Conservation (phyloP, 2,888 invertebrate genomes). For the Ectemnius lituratus region DNA sequence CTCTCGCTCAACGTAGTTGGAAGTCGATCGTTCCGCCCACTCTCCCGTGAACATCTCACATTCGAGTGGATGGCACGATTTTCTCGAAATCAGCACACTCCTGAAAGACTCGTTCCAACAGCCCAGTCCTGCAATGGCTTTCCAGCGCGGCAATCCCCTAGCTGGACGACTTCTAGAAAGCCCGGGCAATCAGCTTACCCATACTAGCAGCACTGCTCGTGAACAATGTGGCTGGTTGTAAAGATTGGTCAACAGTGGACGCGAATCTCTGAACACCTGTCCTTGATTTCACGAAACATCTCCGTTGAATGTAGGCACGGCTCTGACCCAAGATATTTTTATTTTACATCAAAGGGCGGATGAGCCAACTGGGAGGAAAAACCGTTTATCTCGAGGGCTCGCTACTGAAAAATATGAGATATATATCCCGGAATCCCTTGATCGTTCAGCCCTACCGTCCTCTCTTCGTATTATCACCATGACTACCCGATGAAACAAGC, state of each 20-base stretch:
- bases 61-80: slow-evolving; percentile 26
- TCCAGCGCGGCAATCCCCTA: too few species aligned
- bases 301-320: too few species aligned
- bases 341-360: slow-evolving; percentile 9
- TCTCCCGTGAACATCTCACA: slow-evolving; percentile 33
- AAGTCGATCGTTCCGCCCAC: slow-evolving; percentile 50
- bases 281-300: too few species aligned
- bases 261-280: too few species aligned
- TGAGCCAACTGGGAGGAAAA: slow-evolving; percentile 15
- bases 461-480: slow-evolving; percentile 56
- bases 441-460: slow-evolving; percentile 32
- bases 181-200: too few species aligned
- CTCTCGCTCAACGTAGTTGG: slow-evolving; percentile 23
- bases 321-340: too few species aligned
- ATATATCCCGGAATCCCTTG: slow-evolving; percentile 49
- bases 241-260: too few species aligned
- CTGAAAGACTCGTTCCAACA: background rate
- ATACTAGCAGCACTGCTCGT: too few species aligned
- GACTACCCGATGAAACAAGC: slow-evolving; percentile 50
- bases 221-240: too few species aligned
- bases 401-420: slow-evolving; percentile 42
- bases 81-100: slow-evolving; percentile 30
- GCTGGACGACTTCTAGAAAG: too few species aligned
- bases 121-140: background rate
- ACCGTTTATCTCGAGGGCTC: slow-evolving; percentile 35